These are phyloP conservation scores for Forbesichthys papilliferus DNA, from an alignment of 2,113 vertebrate species.

Conservation along the genomic window DNA sequence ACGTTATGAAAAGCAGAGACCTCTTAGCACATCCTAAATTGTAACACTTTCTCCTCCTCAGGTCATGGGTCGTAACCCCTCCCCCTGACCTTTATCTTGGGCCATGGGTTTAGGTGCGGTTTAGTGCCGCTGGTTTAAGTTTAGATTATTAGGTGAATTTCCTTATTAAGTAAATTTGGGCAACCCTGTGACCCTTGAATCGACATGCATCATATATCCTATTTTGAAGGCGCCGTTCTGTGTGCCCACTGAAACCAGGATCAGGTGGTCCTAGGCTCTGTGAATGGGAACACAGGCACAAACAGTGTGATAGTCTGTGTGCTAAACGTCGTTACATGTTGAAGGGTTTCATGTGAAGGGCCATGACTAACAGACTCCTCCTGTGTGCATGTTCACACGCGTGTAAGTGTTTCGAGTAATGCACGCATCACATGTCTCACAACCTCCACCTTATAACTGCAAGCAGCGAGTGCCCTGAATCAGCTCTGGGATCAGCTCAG, in stretches of 20 bases:
- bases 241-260: too few species aligned
- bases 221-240: background rate
- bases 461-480: constrained; percentile 53
- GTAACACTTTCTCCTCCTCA: constrained; percentile 90
- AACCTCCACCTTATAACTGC: constrained; percentile 34
- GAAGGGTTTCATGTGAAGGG: constrained; percentile 44
- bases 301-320: constrained; percentile 25
- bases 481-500: constrained; percentile 39
- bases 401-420: constrained; percentile 38
- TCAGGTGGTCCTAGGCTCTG: constrained; percentile 5
- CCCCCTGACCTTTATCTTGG: constrained; percentile 80
- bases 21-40: constrained; percentile 86
- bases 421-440: constrained; percentile 44
- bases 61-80: constrained; percentile 90
- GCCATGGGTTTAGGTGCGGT: constrained; percentile 53
- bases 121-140: background rate
- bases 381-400: constrained; percentile 32
- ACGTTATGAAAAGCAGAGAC: constrained; percentile 81
- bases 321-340: constrained; percentile 17
- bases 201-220: background rate
- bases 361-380: background rate
- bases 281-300: constrained; percentile 6
- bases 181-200: background rate
- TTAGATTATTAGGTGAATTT: constrained; percentile 30
- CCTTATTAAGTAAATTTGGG: background rate